Base-by-base conservation (phyloP, 2,797 vertebrate species). In the Hoplostethus mediterraneus region DNA sequence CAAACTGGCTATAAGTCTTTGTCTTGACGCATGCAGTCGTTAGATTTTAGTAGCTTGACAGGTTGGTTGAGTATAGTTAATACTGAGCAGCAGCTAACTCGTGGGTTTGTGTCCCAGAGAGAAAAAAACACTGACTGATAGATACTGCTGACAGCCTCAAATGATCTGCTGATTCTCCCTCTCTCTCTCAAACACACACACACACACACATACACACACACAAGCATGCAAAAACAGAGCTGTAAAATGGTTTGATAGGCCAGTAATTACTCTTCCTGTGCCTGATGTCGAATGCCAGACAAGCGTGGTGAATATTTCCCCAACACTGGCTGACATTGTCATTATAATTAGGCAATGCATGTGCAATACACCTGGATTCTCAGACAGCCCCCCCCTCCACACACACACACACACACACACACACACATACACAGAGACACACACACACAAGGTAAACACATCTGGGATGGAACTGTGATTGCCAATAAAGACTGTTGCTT, bases 271-370 rank as follows among this genome's bases (percentile, higher is more conserved):
- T 85, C 81, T 44, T 67, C 55, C 52, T 61, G 79, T 12, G 49
- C 71, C 67, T 75, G 67, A 80, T 78, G 73, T 67, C 5, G 31
- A 76, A 68, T 44, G 67, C 45, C 78, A 81, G 90, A 90, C 88
- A 89, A 88, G 86, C 68, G 63, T 88, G 82, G 82, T 77, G 77
- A 90, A 91, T 88, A 81, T 88, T 85, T 88, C 73, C 58, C 86
- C 83, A 88, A 91, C 86, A 57, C 54, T 51, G 47, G 64, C 88
- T 85, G 85, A 89, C 86, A 80, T 71, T 86, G 87, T 92, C 92
- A 83, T 80, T 81, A 72, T 84, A 87, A 93, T 93, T 91, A 90
- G 83, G 49, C n/a, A n/a, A 75, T 31, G 81, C 16, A 10, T 77
- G 75, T 71, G 74, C 61, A 3, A 33, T 49, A 75, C 87, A 91